A percentile compares a stretch with the other conserved stretches of the same genome.
These are phyloP conservation scores for Folsomia candida DNA, from an alignment of 2,888 invertebrate genomes.

Conservation along the genomic window DNA sequence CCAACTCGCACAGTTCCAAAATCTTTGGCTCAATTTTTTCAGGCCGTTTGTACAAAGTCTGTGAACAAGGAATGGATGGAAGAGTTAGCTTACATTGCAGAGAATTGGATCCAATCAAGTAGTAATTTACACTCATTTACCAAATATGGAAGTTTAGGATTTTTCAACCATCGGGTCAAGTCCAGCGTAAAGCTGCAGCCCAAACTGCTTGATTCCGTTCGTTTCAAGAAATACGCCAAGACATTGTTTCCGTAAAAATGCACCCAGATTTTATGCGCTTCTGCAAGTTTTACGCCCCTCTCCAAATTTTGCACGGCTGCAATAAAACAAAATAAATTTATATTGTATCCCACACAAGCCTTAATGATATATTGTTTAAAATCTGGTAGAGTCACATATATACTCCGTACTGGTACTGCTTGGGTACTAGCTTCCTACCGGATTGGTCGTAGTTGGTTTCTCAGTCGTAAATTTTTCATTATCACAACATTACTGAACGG, in stretches of 20 bases:
- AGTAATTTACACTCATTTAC: slow-evolving; percentile 22
- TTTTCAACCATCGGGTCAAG: slow-evolving; percentile 44
- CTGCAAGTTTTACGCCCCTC: slow-evolving; percentile 41
- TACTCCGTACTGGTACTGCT: no score
- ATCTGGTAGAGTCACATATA: no score
- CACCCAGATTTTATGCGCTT: slow-evolving; percentile 45
- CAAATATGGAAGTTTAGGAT: slow-evolving; percentile 45
- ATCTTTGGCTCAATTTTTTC: slow-evolving; percentile 37
- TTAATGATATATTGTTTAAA: no score
- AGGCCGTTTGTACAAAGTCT: slow-evolving; percentile 47
- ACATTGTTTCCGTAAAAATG: slow-evolving; percentile 48
- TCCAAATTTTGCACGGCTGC: slow-evolving; percentile 38
- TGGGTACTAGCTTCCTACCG: no score
- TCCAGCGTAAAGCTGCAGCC: slow-evolving; percentile 48
- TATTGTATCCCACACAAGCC: not conserved
- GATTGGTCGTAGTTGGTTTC: no score
- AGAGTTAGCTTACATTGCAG: not conserved
- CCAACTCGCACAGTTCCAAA: slow-evolving; percentile 42
- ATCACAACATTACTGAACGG: no score
- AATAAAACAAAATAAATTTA: not conserved
- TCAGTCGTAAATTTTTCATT: no score
- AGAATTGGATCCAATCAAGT: not conserved
- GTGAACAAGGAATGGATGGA: slow-evolving; percentile 5
- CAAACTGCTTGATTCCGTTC: slow-evolving; percentile 44
- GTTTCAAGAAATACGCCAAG: slow-evolving; percentile 44